Conservation (phyloP, 1,140 invertebrate species). For the Helicoverpa zea region DNA sequence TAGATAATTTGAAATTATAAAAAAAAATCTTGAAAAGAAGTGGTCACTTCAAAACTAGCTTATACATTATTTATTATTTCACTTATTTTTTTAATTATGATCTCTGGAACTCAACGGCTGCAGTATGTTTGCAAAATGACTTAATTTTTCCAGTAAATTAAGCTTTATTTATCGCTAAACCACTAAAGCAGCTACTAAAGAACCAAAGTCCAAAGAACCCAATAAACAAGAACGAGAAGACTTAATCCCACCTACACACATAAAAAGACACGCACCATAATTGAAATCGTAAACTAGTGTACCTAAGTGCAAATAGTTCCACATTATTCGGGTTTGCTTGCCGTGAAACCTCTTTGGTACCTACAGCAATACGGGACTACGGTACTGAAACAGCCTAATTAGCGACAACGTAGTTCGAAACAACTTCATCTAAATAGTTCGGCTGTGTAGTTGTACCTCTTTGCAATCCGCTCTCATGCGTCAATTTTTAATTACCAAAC, state of each 20-base stretch:
- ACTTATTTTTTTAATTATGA: too few species aligned
- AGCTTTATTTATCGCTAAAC: too few species aligned
- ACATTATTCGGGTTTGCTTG: not conserved
- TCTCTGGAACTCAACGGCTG: too few species aligned
- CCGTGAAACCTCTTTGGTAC: slow-evolving; percentile 29
- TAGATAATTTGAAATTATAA: too few species aligned
- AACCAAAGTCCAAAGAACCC: not conserved
- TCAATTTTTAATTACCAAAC: slow-evolving; percentile 57
- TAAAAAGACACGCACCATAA: slow-evolving; percentile 19
- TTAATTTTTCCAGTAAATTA: too few species aligned
- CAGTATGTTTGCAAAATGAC: too few species aligned
- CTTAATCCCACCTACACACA: not conserved
- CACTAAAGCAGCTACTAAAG: not conserved
- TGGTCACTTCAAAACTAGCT: too few species aligned
- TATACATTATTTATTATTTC: too few species aligned
- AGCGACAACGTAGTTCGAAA: slow-evolving; percentile 51
- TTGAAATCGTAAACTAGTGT: slow-evolving; percentile 18
- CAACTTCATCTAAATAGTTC: slow-evolving; percentile 59
- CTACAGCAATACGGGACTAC: slow-evolving; percentile 34
- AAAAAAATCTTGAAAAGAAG: too few species aligned
- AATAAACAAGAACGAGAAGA: not conserved
- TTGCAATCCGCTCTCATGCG: slow-evolving; percentile 40
- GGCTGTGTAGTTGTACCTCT: slow-evolving; percentile 32
- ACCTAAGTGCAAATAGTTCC: slow-evolving; percentile 25
- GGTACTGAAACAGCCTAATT: slow-evolving; percentile 48